Percentiles rank a stretch among this genome's conserved stretches.
Evolutionary conservation across 1,140 invertebrate species (phyloP).

Genomic region (Himalopsyche phryganea): DNA sequence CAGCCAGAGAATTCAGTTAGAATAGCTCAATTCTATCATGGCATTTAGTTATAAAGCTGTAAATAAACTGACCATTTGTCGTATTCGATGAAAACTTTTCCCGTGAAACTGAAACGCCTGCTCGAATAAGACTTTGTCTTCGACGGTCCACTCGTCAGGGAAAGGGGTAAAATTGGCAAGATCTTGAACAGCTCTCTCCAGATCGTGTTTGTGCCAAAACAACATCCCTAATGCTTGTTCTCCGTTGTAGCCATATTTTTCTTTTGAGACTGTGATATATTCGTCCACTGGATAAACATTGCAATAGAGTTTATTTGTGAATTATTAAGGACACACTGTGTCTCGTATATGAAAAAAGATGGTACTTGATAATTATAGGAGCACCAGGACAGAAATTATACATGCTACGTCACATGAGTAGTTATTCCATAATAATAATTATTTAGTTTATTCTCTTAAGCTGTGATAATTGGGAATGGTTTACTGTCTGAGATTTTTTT

Average conservation of each 20-base stretch:
- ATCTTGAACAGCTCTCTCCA: constrained; percentile 87
- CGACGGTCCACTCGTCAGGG: constrained; percentile 97
- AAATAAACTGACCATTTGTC: constrained; percentile 81
- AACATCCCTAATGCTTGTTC: constrained; percentile 97
- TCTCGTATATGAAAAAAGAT: too few species aligned
- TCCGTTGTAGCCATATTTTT: constrained; percentile 96
- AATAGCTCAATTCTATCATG: too few species aligned
- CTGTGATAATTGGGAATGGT: too few species aligned
- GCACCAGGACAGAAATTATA: not conserved
- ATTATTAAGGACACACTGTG: too few species aligned
- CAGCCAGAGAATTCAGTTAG: too few species aligned
- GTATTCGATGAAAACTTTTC: constrained; percentile 95
- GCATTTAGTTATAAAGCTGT: too few species aligned
- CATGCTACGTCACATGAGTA: not conserved
- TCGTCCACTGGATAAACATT: constrained; percentile 75
- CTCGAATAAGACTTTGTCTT: constrained; percentile 97
- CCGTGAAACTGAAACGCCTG: constrained; percentile 98
- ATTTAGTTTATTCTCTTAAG: too few species aligned
- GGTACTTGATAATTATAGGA: not conserved
- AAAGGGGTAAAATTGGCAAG: constrained; percentile 96
- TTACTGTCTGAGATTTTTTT: too few species aligned
- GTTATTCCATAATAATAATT: not conserved
- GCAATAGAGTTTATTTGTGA: too few species aligned
- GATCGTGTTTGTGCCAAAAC: constrained; percentile 97
- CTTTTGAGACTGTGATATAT: constrained; percentile 91